Evolutionary conservation across 1,140 invertebrate species (phyloP), one percentile per base, ranked within the genome.

Genomic region (Tetragnatha versicolor): DNA sequence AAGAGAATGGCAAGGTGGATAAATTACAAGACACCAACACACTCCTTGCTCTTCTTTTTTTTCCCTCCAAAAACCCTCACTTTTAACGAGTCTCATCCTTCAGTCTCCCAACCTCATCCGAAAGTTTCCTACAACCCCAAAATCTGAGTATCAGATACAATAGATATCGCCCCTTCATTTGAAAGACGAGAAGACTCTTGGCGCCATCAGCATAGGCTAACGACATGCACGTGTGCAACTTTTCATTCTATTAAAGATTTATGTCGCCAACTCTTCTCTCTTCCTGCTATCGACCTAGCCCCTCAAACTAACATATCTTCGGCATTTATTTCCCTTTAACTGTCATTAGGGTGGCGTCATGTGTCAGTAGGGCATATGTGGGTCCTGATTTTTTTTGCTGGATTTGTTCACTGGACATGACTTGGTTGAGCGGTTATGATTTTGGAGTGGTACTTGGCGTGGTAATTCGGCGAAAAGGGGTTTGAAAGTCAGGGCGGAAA

Each of bases 241-340:
- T 75, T 75, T 75, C 58, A 63, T 63, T 75, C 72, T 33, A 61
- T 75, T 37, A 75, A 75, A 63, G 72, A 75, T 75, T 75, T 63
- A 75, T 75, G 72, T 75, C 60, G 42, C 58, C 72, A 75, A 63
- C 42, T 49, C 58, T 61, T 17, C 20, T 31, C 35, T 35, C n/a
- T n/a, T n/a, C 49, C 49, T 39, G 33, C 60, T 42, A 47, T 47
- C 42, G 42, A 47, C 42, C 20, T 12, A 17, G 42, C 47, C 20
- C 22, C 17, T 27, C 39, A 51, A 73, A 75, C 55, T 37, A 75
- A 61, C 58, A 61, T 37, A 49, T 14, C 25, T 45, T 75, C 31
- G 22, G 37, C 31, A 75, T 58, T 75, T 51, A 75, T 75, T 75
- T 75, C 31, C 58, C 45, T 20, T 63, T 63, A 75, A 63, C 39